Base-by-base conservation (phyloP, 2,113 vertebrate genomes). In the Callocephalon fimbriatum region DNA sequence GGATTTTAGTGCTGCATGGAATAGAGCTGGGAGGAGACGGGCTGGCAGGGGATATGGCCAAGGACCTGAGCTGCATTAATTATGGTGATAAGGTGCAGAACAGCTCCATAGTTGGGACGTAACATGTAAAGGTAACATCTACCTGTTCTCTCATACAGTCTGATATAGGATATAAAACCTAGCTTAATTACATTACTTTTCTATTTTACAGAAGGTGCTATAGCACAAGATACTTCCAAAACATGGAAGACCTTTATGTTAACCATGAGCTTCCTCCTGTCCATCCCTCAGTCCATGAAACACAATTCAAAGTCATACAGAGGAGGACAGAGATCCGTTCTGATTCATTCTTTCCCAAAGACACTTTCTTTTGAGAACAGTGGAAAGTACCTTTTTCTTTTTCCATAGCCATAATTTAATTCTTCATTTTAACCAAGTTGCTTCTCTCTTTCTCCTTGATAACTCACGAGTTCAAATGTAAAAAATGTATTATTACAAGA, bases 401-500 rank as follows among this genome's bases (percentile, higher is more conserved):
- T 98, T 94, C 98, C 97, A 94, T 97, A 73, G 86, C 97, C 95
- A 95, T 97, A 98, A 98, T 98, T 98, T 97, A 98, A 98, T 98
- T 98, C 91, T 92, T 93, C 83, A 93, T 96, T 98, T 97, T 95
- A 98, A 98, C 98, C 97, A 97, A 98, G 95, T 97, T 92, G 94
- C 95, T 97, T 70, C 61, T 65, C 97, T 96, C 96, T 96, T 98
- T 98, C 97, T 98, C 95, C 97, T 95, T 98, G 98, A 98, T 98
- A 98, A 98, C 98, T 98, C 98, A 97, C 59, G 75, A 97, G 98
- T 97, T 97, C 65, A 7, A 97, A 98, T 96, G 96, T 95, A 98
- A 98, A 98, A 98, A 97, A 98, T 97, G 97, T 98, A 98, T 98
- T 98, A 98, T 98, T 98, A 95, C 96, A 98, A 97, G 98, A 97